phyloP scores from a whole-genome alignment of 2,888 invertebrate genomes.

The Cheilosia scutellata region DNA sequence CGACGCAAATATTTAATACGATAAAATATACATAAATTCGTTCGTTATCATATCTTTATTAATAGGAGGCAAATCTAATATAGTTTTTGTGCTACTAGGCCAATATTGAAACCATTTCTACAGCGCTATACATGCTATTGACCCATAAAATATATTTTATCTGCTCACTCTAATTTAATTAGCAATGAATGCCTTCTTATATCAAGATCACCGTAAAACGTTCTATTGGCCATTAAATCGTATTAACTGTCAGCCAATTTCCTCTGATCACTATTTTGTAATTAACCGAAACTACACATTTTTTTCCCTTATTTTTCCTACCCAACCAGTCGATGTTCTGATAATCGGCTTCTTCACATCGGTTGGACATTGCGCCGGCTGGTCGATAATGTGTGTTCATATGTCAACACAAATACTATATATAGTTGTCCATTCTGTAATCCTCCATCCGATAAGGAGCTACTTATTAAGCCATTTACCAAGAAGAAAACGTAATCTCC shows the following conservation, averaged over 20 bases:
- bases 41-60: too few species aligned
- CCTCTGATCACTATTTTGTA: constrained; percentile 56
- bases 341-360: constrained; percentile 56
- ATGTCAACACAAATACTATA: constrained; percentile 77
- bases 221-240: constrained; percentile 44
- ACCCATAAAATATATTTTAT: background rate
- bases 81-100: too few species aligned
- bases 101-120: too few species aligned
- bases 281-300: constrained; percentile 61
- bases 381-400: constrained; percentile 72
- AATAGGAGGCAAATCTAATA: too few species aligned
- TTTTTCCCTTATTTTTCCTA: constrained; percentile 15
- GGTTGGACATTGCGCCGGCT: constrained; percentile 38
- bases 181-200: constrained; percentile 10
- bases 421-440: constrained; percentile 75
- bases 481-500: constrained; percentile 75
- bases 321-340: constrained; percentile 6
- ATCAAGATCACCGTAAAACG: constrained; percentile 41
- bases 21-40: too few species aligned
- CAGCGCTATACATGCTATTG: too few species aligned
- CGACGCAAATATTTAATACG: too few species aligned
- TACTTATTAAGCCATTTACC: constrained; percentile 76
- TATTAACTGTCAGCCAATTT: constrained; percentile 70
- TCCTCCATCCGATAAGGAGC: constrained; percentile 71
- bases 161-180: constrained; percentile 37